Evolutionary conservation across 2,113 vertebrate genomes (phyloP), one percentile per base, ranked within the genome.

Genomic region (Aspiorhynchus laticeps): DNA sequence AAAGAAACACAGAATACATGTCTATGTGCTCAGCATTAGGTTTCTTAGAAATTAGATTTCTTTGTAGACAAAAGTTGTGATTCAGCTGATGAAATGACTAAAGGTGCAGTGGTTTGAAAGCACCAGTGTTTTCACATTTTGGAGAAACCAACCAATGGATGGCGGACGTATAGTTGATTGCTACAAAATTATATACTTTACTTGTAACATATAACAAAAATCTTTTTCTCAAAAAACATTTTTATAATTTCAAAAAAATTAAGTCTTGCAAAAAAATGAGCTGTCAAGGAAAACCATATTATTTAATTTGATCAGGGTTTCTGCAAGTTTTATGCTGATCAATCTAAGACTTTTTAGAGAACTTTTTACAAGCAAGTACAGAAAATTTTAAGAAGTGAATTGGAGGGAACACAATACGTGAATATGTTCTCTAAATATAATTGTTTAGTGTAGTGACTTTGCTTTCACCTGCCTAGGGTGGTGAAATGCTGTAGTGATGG

Each of bases 1-100:
- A 92, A 56, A 31, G 38, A 67, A 81, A 77, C 26, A 80, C 31
- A 21, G 61, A 43, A 67, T 63, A 15, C 61, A 63, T 36, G 10
- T 43, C 12, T n/a, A 19, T 24, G 19, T 73, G 69, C 33, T 73
- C 10, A 71, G 21, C 8, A 38, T 10, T 38, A 73, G 33, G 21
- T 38, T 75, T 43, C 24, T 26, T 43, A 15, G 36, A 75, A 75
- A 46, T 75, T 0, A 15, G 0, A 46, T 74, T 12, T 41, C 33
- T 71, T 67, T 67, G 63, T 67, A 28, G 26, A 31, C 63, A 65
- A 65, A 65, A 65, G 17, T 71, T 71, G 67, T 38, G 33, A 71
- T 38, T 12, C 11, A 75, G 1, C 21, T 75, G 0, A 43, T 26
- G 5, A 75, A 74, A 43, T 43, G 2, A 10, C 41, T 17, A 51